Base-by-base conservation (phyloP, 2,888 invertebrate genomes). In the Eristalis arbustorum region DNA sequence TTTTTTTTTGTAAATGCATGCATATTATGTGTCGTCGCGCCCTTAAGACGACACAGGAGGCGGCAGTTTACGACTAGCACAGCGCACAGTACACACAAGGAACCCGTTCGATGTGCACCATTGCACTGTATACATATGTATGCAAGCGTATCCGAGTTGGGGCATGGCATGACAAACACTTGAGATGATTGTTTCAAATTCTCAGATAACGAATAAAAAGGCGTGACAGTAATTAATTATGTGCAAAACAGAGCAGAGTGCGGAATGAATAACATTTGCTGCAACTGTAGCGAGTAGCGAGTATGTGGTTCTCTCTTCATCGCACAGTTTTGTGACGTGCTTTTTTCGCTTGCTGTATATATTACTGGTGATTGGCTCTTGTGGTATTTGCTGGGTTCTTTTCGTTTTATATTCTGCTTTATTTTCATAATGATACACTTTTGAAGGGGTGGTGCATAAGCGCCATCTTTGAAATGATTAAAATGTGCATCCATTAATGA, bases 181-280 rank as follows among this genome's bases (percentile, higher is more conserved):
- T 88, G 89, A 90, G 90, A 91, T 91, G 91, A 91, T 91, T 91
- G 91, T 91, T 91, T 91, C 90, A 91, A 91, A 91, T 91, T 89
- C 89, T 88, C 89, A 89, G 89, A 89, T 90, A 90, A 89, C 88
- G 88, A 88, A 89, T 88, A 90, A 89, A 89, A 90, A 92, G 92
- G 92, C 92, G 92, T 92, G 92, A 92, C 92, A 92, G 92, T 92
- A 92, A 92, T 92, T 92, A 92, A 92, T 92, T 92, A 92, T 91
- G 90, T 90, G 87, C 87, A 87, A 87, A 87, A 83, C 87, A 87
- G 87, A 83, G 83, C 74, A 71, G 72, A 71, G 80, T 49, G 49
- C 83, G 78, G 72, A 87, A 87, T 87, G 87, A 87, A 83, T 79
- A 87, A 83, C 78, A 83, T 83, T 87, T 87, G 74, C 78, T 49